Evolutionary conservation across 2,888 invertebrate species (phyloP).

Genomic region (Ormyrus thymus): DNA sequence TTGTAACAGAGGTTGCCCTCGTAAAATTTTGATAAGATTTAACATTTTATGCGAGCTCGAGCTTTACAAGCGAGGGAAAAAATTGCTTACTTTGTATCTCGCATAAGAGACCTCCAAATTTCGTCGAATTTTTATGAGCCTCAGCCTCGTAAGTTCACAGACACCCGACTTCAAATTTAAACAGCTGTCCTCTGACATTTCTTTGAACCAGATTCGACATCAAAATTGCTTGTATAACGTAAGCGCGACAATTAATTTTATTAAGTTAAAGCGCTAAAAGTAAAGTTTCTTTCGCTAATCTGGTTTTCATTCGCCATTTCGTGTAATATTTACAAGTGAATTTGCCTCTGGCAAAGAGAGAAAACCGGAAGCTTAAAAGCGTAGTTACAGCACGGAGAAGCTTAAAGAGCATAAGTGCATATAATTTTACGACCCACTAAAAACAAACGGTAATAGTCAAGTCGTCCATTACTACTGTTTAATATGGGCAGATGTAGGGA

Average conservation of each 20-base stretch:
- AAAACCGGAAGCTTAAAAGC: neutral
- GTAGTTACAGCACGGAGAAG: neutral
- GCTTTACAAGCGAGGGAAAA: slow-evolving; percentile 10
- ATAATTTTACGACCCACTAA: slow-evolving; percentile 3
- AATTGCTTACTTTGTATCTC: slow-evolving; percentile 20
- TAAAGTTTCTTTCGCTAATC: too few relatives aligned
- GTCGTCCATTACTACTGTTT: slow-evolving; percentile 18
- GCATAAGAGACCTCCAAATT: slow-evolving; percentile 20
- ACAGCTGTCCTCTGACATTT: neutral
- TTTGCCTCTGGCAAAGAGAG: neutral
- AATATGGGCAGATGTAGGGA: slow-evolving; percentile 27
- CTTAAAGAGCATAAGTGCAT: neutral
- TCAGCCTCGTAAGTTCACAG: neutral
- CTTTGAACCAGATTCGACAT: too few relatives aligned
- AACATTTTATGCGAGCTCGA: slow-evolving; percentile 15
- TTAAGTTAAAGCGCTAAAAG: too few relatives aligned
- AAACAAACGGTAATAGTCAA: slow-evolving; percentile 14
- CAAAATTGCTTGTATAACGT: too few relatives aligned
- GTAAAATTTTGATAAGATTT: slow-evolving; percentile 22
- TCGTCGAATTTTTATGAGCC: slow-evolving; percentile 23
- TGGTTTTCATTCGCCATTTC: too few relatives aligned
- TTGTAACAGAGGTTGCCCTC: neutral
- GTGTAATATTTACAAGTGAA: neutral
- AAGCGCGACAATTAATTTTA: too few relatives aligned
- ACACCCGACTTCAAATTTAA: neutral